These are phyloP conservation scores for Dryococelus australis DNA, from an alignment of 2,888 invertebrate species.

Conservation along the genomic window DNA sequence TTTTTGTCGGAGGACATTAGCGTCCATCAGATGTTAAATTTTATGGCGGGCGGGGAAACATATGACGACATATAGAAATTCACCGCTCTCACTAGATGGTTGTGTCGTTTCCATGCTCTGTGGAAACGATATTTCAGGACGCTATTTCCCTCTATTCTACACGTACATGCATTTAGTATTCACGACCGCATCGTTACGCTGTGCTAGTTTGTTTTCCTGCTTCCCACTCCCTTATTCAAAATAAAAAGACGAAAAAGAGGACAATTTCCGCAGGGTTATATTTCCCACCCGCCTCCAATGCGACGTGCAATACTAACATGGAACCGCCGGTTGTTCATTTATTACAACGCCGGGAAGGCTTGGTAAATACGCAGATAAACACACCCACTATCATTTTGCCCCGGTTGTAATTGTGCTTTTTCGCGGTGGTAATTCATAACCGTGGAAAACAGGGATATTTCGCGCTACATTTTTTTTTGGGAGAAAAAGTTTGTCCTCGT, in stretches of 20 bases:
- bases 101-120: too few relatives aligned
- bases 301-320: not conserved
- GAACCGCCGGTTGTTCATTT: not conserved
- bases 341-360: not conserved
- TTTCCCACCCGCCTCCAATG: not conserved
- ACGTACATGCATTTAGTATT: not conserved
- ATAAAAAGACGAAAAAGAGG: not conserved
- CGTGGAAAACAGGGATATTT: too few relatives aligned
- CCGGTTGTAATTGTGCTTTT: not conserved
- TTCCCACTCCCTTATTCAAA: not conserved
- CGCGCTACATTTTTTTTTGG: too few relatives aligned
- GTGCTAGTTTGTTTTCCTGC: not conserved
- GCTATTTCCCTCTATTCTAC: not conserved
- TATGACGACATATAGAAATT: too few relatives aligned
- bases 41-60: too few relatives aligned
- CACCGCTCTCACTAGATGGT: too few relatives aligned
- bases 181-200: not conserved
- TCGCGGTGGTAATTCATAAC: too few relatives aligned
- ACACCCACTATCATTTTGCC: not conserved
- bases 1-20: not conserved
- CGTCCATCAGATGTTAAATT: too few relatives aligned
- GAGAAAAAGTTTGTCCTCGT: too few relatives aligned
- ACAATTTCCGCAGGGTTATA: not conserved
- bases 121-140: not conserved
- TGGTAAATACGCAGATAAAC: conserved; percentile 1